These are phyloP conservation scores for Dicranocentrus wangi DNA, from an alignment of 2,888 invertebrate species.

Conservation along the genomic window DNA sequence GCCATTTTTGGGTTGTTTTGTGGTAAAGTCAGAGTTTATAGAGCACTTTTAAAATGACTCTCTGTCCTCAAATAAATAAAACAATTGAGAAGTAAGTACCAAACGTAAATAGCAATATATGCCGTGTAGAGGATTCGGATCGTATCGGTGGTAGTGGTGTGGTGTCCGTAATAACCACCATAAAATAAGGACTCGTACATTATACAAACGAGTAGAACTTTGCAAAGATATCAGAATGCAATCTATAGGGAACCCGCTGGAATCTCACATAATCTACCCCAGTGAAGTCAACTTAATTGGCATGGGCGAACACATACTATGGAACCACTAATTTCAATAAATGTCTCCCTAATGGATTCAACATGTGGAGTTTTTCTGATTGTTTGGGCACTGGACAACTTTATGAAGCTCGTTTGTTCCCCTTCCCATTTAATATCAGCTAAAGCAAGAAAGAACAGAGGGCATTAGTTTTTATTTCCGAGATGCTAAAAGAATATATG, in stretches of 20 bases:
- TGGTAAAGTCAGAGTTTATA: too few relatives aligned
- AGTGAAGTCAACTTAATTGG: conserved; percentile 25
- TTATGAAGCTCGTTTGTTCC: too few relatives aligned
- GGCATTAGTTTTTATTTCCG: too few relatives aligned
- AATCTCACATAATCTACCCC: conserved; percentile 13
- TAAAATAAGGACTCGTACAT: not conserved
- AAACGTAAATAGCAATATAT: not conserved
- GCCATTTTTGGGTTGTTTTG: too few relatives aligned
- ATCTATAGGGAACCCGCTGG: not conserved
- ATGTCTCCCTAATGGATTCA: conserved; percentile 54
- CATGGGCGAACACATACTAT: conserved; percentile 19
- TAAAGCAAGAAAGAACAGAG: too few relatives aligned
- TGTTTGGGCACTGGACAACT: too few relatives aligned
- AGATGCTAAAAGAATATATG: too few relatives aligned
- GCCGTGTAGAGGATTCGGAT: too few relatives aligned
- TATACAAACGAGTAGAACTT: not conserved
- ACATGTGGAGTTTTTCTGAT: conserved; percentile 19
- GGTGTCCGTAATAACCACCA: not conserved
- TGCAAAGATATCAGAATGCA: conserved; percentile 16
- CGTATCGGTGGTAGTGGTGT: too few relatives aligned
- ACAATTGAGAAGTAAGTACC: not conserved
- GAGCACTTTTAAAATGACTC: too few relatives aligned
- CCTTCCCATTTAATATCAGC: too few relatives aligned
- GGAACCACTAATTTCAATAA: conserved; percentile 55
- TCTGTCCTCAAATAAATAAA: not conserved